These are phyloP conservation scores for Drosophila subsilvestris DNA, from an alignment of 2,888 invertebrate genomes.

Conservation along the genomic window DNA sequence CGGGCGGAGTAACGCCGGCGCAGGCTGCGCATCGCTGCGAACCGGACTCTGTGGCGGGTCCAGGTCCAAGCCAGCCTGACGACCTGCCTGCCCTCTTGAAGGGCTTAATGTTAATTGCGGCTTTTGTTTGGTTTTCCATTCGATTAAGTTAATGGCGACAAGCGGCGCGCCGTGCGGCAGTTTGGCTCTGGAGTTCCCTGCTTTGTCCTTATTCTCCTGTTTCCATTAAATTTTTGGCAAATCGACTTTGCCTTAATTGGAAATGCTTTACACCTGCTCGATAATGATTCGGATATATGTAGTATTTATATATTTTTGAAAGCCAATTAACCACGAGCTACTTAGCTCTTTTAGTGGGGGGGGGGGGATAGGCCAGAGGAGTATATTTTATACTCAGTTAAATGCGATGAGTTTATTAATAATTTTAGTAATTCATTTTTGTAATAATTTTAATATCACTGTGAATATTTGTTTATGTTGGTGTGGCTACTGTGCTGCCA, in stretches of 20 bases:
- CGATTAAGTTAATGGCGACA: slow-evolving; percentile 64
- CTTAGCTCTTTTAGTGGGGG: background rate
- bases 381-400: background rate
- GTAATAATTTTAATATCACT: no score
- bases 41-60: background rate
- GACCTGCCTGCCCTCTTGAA: slow-evolving; percentile 27
- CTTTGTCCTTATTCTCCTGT: background rate
- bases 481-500: no score
- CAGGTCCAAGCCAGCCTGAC: slow-evolving; percentile 7
- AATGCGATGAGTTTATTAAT: background rate
- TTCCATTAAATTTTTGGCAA: slow-evolving; percentile 18
- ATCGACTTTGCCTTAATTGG: slow-evolving; percentile 20
- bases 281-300: no score
- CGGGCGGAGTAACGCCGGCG: slow-evolving; percentile 3
- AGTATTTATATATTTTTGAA: background rate
- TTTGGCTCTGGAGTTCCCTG: background rate
- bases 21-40: background rate
- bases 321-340: background rate
- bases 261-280: slow-evolving; percentile 23
- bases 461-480: no score
- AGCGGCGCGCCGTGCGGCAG: slow-evolving; percentile 13
- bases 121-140: slow-evolving; percentile 69
- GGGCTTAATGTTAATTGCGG: slow-evolving; percentile 65
- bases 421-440: no score
- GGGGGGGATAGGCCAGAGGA: no score